Base-by-base conservation (phyloP, 2,888 invertebrate species). In the Agrochola lota region DNA sequence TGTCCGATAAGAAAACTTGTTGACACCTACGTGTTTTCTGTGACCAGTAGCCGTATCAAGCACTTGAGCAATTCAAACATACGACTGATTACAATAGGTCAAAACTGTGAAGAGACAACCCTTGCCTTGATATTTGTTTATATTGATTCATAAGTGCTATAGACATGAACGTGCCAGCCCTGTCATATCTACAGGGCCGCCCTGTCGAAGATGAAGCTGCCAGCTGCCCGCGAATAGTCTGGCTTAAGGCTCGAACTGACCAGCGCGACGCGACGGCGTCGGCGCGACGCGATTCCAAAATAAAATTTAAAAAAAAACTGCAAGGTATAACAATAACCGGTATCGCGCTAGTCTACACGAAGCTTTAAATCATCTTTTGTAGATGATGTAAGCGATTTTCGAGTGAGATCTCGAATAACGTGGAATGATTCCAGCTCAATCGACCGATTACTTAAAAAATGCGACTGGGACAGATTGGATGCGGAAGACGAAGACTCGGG, bases 1-100 rank as follows among this genome's bases (percentile, higher is more conserved):
- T 75, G 68, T 63, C 57, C 40, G 67, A 81, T 81, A 81, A 68
- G 67, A 81, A 46, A 63, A 63, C 77, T 15, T 57, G 71, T 57
- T 76, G 57, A 62, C 62, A 67, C 30, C 55, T 76, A 49, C 15
- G 15, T 67, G 30, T 69, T 68, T 73, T 67, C 30, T n/a, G 12
- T 57, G 26, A 80, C 9, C 70, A 81, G 75, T 66, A 81, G 76
- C 63, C 17, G 46, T 57, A 70, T 57, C 35, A 67, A 55, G 17
- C 55, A 76, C 69, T 71, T 59, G n/a, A 70, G 66, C n/a, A 70
- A 57, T 71, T 35, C 49, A 67, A 67, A 62, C 67, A 57, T 11
- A 59, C 74, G 49, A 71, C 66, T 49, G 81, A 74, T 80, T 63
- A 74, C 35, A 30, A 57, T 80, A 74, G 74, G 69, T 69, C 69